phyloP scores from a whole-genome alignment of 2,797 vertebrate genomes.

The Fringilla coelebs region DNA sequence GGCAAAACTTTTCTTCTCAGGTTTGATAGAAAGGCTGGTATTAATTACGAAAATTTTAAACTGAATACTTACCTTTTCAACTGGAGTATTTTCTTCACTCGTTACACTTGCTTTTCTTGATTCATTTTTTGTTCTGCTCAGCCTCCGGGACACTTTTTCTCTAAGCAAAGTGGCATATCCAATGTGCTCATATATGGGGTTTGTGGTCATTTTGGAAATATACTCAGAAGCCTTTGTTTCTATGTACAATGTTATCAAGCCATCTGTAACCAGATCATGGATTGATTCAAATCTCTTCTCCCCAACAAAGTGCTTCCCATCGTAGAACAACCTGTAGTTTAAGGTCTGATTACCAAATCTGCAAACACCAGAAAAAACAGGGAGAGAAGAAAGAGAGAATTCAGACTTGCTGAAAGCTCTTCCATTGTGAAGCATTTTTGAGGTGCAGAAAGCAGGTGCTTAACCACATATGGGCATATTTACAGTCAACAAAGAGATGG shows the following conservation, averaged over 20 bases:
- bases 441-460: not conserved
- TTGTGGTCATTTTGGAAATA: conserved; percentile 98
- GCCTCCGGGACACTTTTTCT: conserved; percentile 88
- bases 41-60: not conserved
- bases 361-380: not conserved
- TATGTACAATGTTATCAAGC: conserved; percentile 96
- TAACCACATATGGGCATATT: not conserved
- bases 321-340: conserved; percentile 97
- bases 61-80: conserved; percentile 82
- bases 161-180: conserved; percentile 93
- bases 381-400: not conserved
- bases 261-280: conserved; percentile 96
- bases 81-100: conserved; percentile 78
- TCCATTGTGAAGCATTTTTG: not conserved
- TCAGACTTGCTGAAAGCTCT: not conserved
- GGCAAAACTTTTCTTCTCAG: not conserved
- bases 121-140: conserved; percentile 84
- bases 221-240: conserved; percentile 98
- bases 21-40: not conserved
- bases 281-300: conserved; percentile 98
- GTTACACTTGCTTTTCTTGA: conserved; percentile 87
- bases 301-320: conserved; percentile 97
- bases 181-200: conserved; percentile 97
- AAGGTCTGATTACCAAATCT: conserved; percentile 96
- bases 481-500: not conserved